Conservation (phyloP, 2,797 vertebrate species). For the Siniperca obscura region DNA sequence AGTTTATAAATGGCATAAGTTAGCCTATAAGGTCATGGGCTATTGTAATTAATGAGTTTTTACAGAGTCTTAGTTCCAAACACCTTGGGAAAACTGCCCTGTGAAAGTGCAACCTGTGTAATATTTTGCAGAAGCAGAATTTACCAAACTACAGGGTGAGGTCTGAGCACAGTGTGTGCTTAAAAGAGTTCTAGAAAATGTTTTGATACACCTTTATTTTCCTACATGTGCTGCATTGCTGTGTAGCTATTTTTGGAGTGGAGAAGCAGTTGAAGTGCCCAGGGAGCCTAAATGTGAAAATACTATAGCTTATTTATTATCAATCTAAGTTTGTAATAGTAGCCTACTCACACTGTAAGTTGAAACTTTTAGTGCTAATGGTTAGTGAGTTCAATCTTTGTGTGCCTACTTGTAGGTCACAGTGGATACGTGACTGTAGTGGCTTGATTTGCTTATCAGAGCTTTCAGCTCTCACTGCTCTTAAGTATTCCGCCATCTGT, state of each 20-base stretch:
- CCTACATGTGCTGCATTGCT: background rate
- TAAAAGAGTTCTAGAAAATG: slow-evolving; percentile 3
- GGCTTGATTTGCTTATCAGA: slow-evolving; percentile 69
- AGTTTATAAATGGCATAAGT: slow-evolving; percentile 45
- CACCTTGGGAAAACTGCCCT: slow-evolving; percentile 44
- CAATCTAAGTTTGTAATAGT: background rate
- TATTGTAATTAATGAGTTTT: slow-evolving; percentile 55
- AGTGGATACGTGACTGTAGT: slow-evolving; percentile 65
- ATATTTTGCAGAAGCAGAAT: slow-evolving; percentile 50
- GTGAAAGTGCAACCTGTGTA: slow-evolving; percentile 55
- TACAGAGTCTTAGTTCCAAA: slow-evolving; percentile 32
- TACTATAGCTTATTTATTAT: background rate
- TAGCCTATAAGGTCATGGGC: slow-evolving; percentile 44
- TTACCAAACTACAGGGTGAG: slow-evolving; percentile 32
- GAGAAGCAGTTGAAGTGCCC: background rate
- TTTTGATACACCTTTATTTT: background rate
- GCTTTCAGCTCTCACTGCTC: slow-evolving; percentile 67
- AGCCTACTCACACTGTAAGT: background rate
- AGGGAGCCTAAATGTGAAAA: slow-evolving; percentile 1
- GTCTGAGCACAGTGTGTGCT: slow-evolving; percentile 1
- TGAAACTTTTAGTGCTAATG: background rate
- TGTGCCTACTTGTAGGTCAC: slow-evolving; percentile 17
- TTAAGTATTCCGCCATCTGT: slow-evolving; percentile 78
- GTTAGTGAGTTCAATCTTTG: slow-evolving; percentile 16
- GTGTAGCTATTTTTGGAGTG: background rate